Evolutionary conservation across 2,797 vertebrate species (phyloP), one percentile per base, ranked within the genome.

Genomic region (Sebastes oblongus): DNA sequence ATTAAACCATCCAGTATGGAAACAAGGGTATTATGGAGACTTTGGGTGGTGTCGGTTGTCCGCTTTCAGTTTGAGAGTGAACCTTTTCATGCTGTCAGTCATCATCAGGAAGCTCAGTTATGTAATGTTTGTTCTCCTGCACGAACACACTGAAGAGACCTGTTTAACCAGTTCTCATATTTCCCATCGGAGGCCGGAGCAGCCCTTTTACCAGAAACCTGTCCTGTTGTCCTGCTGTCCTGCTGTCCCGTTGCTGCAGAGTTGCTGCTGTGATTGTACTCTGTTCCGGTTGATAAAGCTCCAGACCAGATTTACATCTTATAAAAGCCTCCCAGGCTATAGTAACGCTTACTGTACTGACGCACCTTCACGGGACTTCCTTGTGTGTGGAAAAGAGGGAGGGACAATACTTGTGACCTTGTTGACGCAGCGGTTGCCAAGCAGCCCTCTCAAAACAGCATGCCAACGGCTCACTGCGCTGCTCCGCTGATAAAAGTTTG

Each of bases 391-490:
- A 65, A 32, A 69, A 77, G 56, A 84, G 9, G 1, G 50, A 46
- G 67, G 58, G 85, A 69, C 20, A 8, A 68, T 74, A n/a, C 89
- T 84, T 85, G 81, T 91, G 88, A 78, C 75, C 74, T 80, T 87
- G 80, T 87, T 92, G 90, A 93, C 62, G 30, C 81, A 76, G 25
- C 1, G 27, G 93, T 95, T 93, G 91, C 94, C 66, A 81, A 79
- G 94, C 86, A 90, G 27, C 91, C 34, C 3, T 55, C 87, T 93
- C 75, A 72, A 93, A 95, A 94, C 91, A 92, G 80, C 84, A 60
- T 52, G 42, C 52, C 81, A 82, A 80, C 84, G 81, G 50, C 76
- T 84, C 60, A 60, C 62, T 79, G 13, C 18, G 73, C 25, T 25
- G 75, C 80, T 59, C 9, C 3, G 1, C 75, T 78, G 80, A 86